phyloP scores from a whole-genome alignment of 2,113 vertebrate genomes.

The Gadus chalcogrammus region DNA sequence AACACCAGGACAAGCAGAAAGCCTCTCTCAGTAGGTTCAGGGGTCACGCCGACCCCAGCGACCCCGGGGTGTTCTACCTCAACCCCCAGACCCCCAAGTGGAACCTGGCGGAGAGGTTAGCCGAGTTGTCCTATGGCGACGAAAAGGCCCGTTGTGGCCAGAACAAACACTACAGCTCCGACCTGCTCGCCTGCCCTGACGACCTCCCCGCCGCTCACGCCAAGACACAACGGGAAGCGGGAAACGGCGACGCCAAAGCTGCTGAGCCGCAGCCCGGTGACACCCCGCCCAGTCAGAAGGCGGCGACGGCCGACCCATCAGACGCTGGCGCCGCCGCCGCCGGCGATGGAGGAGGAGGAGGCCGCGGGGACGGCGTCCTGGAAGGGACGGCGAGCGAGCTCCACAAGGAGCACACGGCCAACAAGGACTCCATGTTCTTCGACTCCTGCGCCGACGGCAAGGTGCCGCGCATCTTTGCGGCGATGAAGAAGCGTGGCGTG shows the following conservation, averaged over 20 bases:
- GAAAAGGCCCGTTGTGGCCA: constrained; percentile 12
- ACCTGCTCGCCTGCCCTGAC: neutral
- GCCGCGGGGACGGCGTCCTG: neutral
- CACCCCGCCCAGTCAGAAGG: constrained; percentile 4
- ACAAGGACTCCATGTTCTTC: constrained; percentile 15
- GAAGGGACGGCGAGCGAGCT: neutral
- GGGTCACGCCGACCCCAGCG: constrained; percentile 14
- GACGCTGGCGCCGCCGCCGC: constrained; percentile 13
- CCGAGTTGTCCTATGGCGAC: constrained; percentile 30
- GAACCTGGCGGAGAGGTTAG: constrained; percentile 48
- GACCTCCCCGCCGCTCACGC: neutral
- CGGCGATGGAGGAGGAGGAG: neutral
- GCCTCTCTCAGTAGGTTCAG: neutral
- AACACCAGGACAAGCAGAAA: constrained; percentile 25
- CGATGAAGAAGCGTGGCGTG: constrained; percentile 59
- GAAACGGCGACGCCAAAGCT: constrained; percentile 12
- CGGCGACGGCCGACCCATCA: constrained; percentile 24
- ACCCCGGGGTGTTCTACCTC: constrained; percentile 46
- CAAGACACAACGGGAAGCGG: constrained; percentile 8
- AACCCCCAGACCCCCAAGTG: constrained; percentile 54
- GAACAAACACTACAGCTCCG: neutral
- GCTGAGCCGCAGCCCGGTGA: neutral
- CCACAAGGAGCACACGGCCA: neutral
- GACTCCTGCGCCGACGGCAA: constrained; percentile 29
- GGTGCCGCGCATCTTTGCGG: constrained; percentile 44